These are phyloP conservation scores for Sebastes kiyomatsui DNA, from an alignment of 2,797 vertebrate genomes.

Conservation along the genomic window DNA sequence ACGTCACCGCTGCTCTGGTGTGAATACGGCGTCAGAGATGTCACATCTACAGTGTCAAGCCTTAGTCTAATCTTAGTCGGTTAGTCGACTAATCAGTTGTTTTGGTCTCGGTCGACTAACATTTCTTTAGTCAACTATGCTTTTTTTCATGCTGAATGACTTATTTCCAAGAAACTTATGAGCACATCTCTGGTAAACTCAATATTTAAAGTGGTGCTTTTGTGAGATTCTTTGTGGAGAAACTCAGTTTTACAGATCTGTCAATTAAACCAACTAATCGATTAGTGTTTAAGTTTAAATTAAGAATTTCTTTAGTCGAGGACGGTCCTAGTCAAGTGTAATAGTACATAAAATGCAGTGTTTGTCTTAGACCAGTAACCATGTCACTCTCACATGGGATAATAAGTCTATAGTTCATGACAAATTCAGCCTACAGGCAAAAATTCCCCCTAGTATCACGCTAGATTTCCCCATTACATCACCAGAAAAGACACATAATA, in stretches of 20 bases:
- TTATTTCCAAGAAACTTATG: too few species aligned
- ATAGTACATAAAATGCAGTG: not conserved
- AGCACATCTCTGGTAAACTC: too few species aligned
- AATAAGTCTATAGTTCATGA: constrained; percentile 3
- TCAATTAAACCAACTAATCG: not conserved
- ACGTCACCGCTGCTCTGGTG: too few species aligned
- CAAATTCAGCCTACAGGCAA: constrained; percentile 11
- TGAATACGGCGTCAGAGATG: too few species aligned
- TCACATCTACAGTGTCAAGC: too few species aligned
- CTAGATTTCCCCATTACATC: not conserved
- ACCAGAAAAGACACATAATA: not conserved
- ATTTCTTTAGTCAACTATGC: too few species aligned
- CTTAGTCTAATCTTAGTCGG: too few species aligned
- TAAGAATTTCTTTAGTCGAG: not conserved
- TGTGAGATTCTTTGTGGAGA: too few species aligned
- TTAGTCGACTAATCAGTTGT: too few species aligned
- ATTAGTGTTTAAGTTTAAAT: not conserved
- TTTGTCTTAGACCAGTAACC: not conserved
- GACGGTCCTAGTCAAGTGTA: not conserved
- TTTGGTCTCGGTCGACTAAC: too few species aligned
- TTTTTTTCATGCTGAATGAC: too few species aligned
- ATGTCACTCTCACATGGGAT: not conserved
- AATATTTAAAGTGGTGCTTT: too few species aligned
- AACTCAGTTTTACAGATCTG: not conserved
- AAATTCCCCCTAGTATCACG: not conserved